A percentile compares a stretch with the other conserved stretches of the same genome.
Conservation (phyloP, 1,140 invertebrate genomes). For the Nephotettix cincticeps region DNA sequence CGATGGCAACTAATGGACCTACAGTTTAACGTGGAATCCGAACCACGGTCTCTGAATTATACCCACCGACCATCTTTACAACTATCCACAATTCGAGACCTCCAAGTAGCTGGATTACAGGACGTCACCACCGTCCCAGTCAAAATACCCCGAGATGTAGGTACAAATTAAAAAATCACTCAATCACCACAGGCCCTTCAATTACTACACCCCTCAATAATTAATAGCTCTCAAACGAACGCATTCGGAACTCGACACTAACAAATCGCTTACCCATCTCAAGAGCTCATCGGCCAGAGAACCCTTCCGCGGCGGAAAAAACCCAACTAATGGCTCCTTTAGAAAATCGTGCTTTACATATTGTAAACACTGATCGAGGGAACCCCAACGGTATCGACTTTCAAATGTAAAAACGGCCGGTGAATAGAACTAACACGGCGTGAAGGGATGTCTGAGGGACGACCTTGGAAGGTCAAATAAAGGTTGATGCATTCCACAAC, state of each 20-base stretch:
- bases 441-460: not conserved
- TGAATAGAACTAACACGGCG: not conserved
- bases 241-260: not conserved
- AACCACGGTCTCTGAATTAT: too few species aligned
- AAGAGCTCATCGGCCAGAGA: not conserved
- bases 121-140: too few species aligned
- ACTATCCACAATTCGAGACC: too few species aligned
- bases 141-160: too few species aligned
- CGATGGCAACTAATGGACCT: too few species aligned
- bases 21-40: too few species aligned
- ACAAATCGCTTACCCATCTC: not conserved
- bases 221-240: too few species aligned
- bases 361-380: conserved; percentile 11
- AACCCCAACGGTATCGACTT: not conserved
- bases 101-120: too few species aligned
- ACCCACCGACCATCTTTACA: too few species aligned
- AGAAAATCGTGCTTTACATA: conserved; percentile 12
- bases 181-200: too few species aligned
- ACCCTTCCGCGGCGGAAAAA: not conserved
- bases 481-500: not conserved
- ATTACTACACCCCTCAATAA: too few species aligned
- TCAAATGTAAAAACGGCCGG: not conserved
- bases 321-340: conserved; percentile 10
- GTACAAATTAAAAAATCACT: too few species aligned
- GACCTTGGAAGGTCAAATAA: conserved; percentile 1